Evolutionary conservation across 2,888 invertebrate species (phyloP).

Genomic region (Mimas tiliae): DNA sequence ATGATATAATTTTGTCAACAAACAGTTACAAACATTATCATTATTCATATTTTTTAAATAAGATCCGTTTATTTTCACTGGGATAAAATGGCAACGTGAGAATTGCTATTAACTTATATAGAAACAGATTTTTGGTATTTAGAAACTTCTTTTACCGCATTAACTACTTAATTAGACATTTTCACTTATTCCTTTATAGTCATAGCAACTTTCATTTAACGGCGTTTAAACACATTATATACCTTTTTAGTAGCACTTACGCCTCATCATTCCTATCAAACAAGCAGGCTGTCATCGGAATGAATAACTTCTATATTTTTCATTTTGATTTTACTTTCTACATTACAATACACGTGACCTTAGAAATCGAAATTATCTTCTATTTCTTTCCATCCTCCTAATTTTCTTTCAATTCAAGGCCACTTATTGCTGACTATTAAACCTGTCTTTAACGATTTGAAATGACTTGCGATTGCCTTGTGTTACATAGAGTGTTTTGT

Average conservation of each 20-base stretch:
- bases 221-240: neutral
- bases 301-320: neutral
- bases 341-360: neutral
- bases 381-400: neutral
- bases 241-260: neutral
- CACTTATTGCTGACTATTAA: neutral
- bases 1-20: too few species aligned
- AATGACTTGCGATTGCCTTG: conserved; percentile 1
- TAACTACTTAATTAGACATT: neutral
- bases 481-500: too few species aligned
- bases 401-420: neutral
- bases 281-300: conserved; percentile 4
- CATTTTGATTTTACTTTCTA: conserved; percentile 6
- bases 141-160: too few species aligned
- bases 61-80: too few species aligned
- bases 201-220: neutral
- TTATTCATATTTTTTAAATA: too few species aligned
- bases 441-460: neutral
- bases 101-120: too few species aligned
- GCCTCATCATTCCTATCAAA: neutral
- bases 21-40: too few species aligned
- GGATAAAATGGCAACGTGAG: too few species aligned
- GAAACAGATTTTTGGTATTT: neutral
- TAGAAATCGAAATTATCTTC: conserved; percentile 6
- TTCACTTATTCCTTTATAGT: neutral